Evolutionary conservation across 2,888 invertebrate genomes (phyloP), one percentile per base, ranked within the genome.

Genomic region (Leucophenga maculata): DNA sequence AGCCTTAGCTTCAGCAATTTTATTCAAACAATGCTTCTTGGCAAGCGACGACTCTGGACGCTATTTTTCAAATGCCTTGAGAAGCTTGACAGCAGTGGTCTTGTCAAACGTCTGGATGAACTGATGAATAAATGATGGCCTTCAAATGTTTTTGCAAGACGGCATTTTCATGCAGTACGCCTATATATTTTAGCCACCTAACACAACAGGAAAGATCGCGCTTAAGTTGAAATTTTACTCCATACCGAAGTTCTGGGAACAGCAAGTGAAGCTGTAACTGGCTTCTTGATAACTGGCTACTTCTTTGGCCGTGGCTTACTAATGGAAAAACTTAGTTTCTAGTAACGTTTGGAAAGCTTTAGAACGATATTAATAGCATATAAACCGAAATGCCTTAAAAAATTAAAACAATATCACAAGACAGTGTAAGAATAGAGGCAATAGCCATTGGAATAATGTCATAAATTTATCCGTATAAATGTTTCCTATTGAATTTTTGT

Each of bases 101-200:
- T 97, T 96, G 88, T 99, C 99, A 83, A 99, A 91, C 65, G 98
- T 94, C 89, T 97, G 97, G 57, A 94, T 94, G 90, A 99, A 99
- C 90, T 99, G 99, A 90, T 99, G 96, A 90, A 99, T 97, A 88
- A 99, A 96, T 82, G 99, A 99, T 8, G 99, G 99, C 97, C 91
- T 99, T 99, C 89, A 99, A 91, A 84, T 99, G 92, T 90, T 98
- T 96, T 88, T 97, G 95, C 46, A 99, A 92, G 72, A 99, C 96
- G 62, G 98, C 95, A 90, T 95, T 95, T 88, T 99, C 99, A 55
- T 99, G 93, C 90, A 99, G 99, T 78, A 99, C 94, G 79, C 98
- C 94, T 88, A 99, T 97, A 91, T 99, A 99, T 89, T 98, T 98
- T 80, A 99, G 99, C 99, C 99, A 99, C 93, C 94, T 94, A 68